Percentiles rank a stretch among this genome's conserved stretches.
These are phyloP conservation scores for Pegea sp. DNA, from an alignment of 23 tunicate genomes.

Conservation along the genomic window DNA sequence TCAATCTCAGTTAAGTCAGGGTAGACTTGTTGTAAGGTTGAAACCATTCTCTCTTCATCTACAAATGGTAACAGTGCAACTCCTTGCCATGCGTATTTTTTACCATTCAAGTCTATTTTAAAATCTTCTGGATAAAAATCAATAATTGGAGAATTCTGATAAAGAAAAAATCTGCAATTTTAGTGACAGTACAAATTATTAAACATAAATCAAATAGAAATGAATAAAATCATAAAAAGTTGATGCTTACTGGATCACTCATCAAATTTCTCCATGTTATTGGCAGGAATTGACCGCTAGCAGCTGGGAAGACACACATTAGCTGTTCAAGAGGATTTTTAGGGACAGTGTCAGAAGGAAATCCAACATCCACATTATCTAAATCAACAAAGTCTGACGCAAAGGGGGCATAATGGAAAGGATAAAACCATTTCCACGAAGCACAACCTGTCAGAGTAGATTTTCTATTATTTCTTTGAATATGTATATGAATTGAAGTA, in stretches of 20 bases:
- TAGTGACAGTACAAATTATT: not conserved
- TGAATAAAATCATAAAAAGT: not conserved
- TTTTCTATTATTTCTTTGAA: too few species aligned
- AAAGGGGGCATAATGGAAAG: slow-evolving; percentile 97
- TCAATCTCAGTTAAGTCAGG: slow-evolving; percentile 45
- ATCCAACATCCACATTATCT: slow-evolving; percentile 23
- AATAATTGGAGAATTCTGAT: slow-evolving; percentile 75
- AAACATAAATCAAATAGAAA: not conserved
- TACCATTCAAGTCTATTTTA: slow-evolving; percentile 82
- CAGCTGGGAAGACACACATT: slow-evolving; percentile 99
- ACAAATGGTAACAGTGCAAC: slow-evolving; percentile 96
- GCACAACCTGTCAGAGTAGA: slow-evolving; percentile 46
- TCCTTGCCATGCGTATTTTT: slow-evolving; percentile 98
- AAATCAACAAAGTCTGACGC: slow-evolving; percentile 91
- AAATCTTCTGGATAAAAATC: slow-evolving; percentile 96
- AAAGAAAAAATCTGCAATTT: not conserved
- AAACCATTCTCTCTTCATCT: slow-evolving; percentile 84
- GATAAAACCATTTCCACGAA: slow-evolving; percentile 96
- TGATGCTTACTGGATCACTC: slow-evolving; percentile 43
- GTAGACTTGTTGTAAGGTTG: slow-evolving; percentile 41
- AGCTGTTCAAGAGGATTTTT: slow-evolving; percentile 93
- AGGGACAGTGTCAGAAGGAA: slow-evolving; percentile 47
- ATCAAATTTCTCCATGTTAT: slow-evolving; percentile 78
- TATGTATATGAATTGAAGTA: too few species aligned
- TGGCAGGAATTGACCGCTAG: slow-evolving; percentile 91